Evolutionary conservation across 2,113 vertebrate genomes (phyloP).

Genomic region (Rhineura floridana): DNA sequence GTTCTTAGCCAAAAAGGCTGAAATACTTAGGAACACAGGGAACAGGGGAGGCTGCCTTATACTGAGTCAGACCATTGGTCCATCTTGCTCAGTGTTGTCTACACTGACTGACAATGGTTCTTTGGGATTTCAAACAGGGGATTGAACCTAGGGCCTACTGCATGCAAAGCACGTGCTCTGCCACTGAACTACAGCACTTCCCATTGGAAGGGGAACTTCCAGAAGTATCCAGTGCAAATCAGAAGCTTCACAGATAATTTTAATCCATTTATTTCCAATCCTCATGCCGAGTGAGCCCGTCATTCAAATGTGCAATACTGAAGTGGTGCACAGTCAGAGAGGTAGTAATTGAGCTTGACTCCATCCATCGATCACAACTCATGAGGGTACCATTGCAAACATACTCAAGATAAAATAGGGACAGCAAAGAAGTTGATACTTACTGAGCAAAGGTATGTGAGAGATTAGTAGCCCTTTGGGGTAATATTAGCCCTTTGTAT

Average conservation of each 20-base stretch:
- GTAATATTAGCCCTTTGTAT: not conserved
- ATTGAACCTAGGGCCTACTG: too few species aligned
- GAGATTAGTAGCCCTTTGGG: not conserved
- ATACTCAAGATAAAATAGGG: not conserved
- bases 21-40: too few species aligned
- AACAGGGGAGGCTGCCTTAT: too few species aligned
- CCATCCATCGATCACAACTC: not conserved
- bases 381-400: not conserved
- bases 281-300: not conserved
- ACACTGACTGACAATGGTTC: too few species aligned
- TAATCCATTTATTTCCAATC: not conserved
- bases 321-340: not conserved
- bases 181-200: too few species aligned
- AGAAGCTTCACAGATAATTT: not conserved
- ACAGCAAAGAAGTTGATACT: not conserved
- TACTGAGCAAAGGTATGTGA: not conserved
- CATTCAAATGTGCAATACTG: not conserved
- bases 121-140: too few species aligned
- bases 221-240: rapidly evolving
- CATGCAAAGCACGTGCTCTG: too few species aligned
- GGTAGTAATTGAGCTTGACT: not conserved
- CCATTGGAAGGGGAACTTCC: too few species aligned
- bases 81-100: too few species aligned
- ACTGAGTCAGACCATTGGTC: too few species aligned
- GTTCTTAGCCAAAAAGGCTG: not conserved